Conservation (phyloP, 2,113 vertebrate genomes). For the Marcusenius ussheri region DNA sequence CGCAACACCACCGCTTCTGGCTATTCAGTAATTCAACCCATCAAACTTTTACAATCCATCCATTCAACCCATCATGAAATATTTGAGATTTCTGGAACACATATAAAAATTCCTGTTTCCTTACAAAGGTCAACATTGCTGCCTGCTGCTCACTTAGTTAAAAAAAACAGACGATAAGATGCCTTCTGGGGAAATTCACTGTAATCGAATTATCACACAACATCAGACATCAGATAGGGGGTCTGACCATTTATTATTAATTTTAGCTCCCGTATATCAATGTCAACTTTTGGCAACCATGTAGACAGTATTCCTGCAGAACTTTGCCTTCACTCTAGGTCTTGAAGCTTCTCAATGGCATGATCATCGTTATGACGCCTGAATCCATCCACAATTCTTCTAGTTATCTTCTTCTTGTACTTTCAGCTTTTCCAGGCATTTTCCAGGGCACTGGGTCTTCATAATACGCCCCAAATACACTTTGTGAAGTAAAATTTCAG, state of each 20-base stretch:
- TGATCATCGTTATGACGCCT: background rate
- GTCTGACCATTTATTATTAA: background rate
- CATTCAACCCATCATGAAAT: constrained; percentile 42
- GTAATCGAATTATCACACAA: background rate
- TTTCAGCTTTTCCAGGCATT: background rate
- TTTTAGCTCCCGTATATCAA: background rate
- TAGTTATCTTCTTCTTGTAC: background rate
- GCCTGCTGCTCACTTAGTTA: background rate
- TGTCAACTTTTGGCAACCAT: background rate
- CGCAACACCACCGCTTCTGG: constrained; percentile 21
- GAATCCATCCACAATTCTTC: background rate
- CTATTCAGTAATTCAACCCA: constrained; percentile 48
- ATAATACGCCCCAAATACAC: background rate
- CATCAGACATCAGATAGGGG: background rate
- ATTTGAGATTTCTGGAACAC: constrained; percentile 44
- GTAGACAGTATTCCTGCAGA: background rate
- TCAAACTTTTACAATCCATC: constrained; percentile 47
- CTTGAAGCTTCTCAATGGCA: background rate
- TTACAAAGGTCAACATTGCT: constrained; percentile 27
- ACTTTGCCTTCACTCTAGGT: background rate
- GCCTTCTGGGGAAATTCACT: background rate
- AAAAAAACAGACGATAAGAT: background rate
- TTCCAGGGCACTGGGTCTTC: constrained; percentile 11
- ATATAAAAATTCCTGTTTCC: constrained; percentile 34
- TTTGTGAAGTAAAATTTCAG: background rate